Base-by-base conservation (phyloP, 2,797 vertebrate genomes). In the Xerus rutilus region DNA sequence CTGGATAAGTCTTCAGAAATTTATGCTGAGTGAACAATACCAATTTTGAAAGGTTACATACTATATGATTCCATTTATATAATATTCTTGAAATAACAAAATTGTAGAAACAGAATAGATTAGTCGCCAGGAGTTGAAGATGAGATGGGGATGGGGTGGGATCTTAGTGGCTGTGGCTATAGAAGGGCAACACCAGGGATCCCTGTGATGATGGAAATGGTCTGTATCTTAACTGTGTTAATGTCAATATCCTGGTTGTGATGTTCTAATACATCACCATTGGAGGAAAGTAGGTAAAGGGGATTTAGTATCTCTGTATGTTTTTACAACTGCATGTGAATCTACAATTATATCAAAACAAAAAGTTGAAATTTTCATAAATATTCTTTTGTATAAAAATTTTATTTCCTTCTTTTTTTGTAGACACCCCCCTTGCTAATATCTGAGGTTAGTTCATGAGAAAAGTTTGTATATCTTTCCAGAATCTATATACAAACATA, bases 291-390 rank as follows among this genome's bases (percentile, higher is more conserved):
- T 30, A 7, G 10, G 17, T 25, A 52, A 65, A 79, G 32, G 25
- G 18, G 18, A 23, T 23, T 23, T 0, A 83, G 52, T 5, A 21
- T 23, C 39, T 83, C 39, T 28, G 25, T 64, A 11, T 81, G 43
- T 86, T n/a, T 86, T 84, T 10, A n/a, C 7, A 57, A 52, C 5
- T 15, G 1, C 47, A 9, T 18, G 7, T 45, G 65, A 86, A 78
- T 82, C 59, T 45, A 67, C 8, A 85, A 9, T 84, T 88, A 45
- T 54, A 73, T 91, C 49, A 86, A 86, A 89, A 73, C 54, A 15
- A 82, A 88, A 87, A 84, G 59, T 62, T 87, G 78, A 90, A 62
- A 82, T 82, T 86, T 15, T 39, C 39, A 39, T 39, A 39, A 39
- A 39, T 39, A 39, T 39, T 39, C 39, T 39, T 39, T 39, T 39